A percentile compares a stretch with the other conserved stretches of the same genome.
These are phyloP conservation scores for Sphinx pinastri DNA, from an alignment of 2,888 invertebrate species.

Conservation along the genomic window DNA sequence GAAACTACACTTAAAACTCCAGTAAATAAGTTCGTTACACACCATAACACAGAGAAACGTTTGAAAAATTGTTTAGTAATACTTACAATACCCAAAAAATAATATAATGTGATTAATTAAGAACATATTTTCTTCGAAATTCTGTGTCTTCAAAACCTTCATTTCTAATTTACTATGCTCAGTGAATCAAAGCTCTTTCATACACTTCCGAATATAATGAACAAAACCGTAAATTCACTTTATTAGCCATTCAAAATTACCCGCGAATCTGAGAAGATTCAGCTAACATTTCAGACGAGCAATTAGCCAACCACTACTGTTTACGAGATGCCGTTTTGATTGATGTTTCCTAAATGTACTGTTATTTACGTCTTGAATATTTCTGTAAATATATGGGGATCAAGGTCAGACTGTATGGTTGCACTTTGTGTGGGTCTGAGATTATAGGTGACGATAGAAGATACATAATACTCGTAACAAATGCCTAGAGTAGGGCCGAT, in stretches of 20 bases:
- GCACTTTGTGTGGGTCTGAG: not conserved
- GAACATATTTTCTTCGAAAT: too few species aligned
- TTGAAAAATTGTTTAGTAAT: too few species aligned
- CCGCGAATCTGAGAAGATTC: slow-evolving; percentile 16
- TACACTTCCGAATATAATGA: not conserved
- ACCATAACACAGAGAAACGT: too few species aligned
- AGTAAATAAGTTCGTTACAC: too few species aligned
- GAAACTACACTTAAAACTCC: too few species aligned
- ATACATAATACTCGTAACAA: not conserved
- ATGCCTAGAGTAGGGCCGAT: not conserved
- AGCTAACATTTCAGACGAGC: slow-evolving; percentile 41
- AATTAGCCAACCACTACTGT: slow-evolving; percentile 43
- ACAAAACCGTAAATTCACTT: slow-evolving; percentile 18
- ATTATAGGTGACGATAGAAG: not conserved
- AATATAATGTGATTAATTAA: not conserved
- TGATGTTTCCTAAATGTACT: slow-evolving; percentile 43
- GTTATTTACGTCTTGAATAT: slow-evolving; percentile 27
- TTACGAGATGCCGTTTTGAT: slow-evolving; percentile 40
- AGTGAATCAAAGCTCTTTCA: not conserved
- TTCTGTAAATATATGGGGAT: slow-evolving; percentile 27
- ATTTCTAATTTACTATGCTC: too few species aligned
- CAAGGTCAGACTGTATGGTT: not conserved
- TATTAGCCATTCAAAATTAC: slow-evolving; percentile 10
- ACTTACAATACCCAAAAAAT: not conserved
- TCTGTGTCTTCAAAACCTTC: too few species aligned